These are phyloP conservation scores for Cephus pulcher DNA, from an alignment of 2,888 invertebrate species.

Conservation along the genomic window DNA sequence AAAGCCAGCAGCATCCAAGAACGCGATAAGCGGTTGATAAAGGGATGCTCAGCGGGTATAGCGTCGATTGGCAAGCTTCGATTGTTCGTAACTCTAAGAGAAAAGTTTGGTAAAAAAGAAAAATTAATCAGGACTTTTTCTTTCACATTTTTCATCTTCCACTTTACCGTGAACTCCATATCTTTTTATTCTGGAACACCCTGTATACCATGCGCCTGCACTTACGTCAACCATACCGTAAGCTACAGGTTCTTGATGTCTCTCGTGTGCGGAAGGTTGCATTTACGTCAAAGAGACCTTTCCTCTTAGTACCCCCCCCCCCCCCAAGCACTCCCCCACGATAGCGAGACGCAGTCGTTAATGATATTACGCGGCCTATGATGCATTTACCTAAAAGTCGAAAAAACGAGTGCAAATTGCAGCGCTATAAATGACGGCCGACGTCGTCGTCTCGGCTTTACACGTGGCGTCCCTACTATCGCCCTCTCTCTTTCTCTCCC, in stretches of 20 bases:
- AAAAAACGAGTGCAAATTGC: not conserved
- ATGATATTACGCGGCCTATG: not conserved
- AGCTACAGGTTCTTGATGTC: not conserved
- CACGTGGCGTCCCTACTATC: not conserved
- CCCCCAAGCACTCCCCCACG: not conserved
- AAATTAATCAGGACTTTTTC: no score
- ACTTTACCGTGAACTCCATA: accelerated
- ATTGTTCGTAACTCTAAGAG: no score
- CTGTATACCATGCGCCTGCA: not conserved
- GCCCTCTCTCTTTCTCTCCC: not conserved
- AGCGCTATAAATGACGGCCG: not conserved
- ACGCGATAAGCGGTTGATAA: no score
- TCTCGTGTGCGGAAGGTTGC: not conserved
- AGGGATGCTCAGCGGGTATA: no score
- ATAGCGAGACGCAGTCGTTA: not conserved
- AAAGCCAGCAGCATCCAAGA: no score
- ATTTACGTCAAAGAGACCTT: not conserved
- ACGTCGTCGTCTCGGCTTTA: not conserved
- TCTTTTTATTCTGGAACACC: no score
- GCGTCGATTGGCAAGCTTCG: no score
- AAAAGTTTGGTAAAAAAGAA: no score
- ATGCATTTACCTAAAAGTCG: not conserved
- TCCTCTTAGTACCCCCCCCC: not conserved
- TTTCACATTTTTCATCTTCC: no score
- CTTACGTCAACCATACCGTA: not conserved